Base-by-base conservation (phyloP, 2,797 vertebrate species). In the Manis crassicaudata region DNA sequence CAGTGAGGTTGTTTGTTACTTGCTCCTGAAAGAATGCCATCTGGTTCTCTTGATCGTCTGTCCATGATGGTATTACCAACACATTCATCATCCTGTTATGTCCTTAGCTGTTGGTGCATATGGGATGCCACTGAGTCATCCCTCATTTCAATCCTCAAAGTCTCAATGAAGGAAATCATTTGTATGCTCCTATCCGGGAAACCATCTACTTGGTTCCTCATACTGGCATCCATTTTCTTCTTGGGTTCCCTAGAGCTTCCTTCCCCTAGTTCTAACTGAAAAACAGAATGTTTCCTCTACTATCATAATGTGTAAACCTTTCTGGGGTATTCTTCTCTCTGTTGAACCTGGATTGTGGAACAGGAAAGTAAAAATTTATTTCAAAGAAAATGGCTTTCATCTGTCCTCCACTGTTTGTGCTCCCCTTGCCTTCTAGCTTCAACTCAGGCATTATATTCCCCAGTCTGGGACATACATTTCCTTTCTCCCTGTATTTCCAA, bases 41-140 rank as follows among this genome's bases (percentile, higher is more conserved):
- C 80, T 96, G 92, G 32, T 90, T 82, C 81, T 77, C 67, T 94
- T 93, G 73, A 96, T 85, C 75, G 89, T 73, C 96, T 84, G 67
- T 81, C 84, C 81, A 23, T 63, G 56, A 77, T 97, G 84, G 56
- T 75, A 81, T 77, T 84, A 65, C 85, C 62, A 29, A 95, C 77
- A 46, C 56, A 97, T 96, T 73, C 92, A 75, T 95, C 76, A 92
- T 90, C 25, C 62, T 65, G 32, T 43, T n/a, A 2, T 72, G 80
- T 63, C 46, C 56, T 82, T 85, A 81, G 60, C 12, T 89, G 13
- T 81, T 76, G 77, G 17, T 72, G 35, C 50, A 90, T 92, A 73
- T 77, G 72, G 46, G 63, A 43, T 94, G 13, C 56, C 50, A 67
- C 50, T 43, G 76, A 92, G 67, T 93, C 76, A 94, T 94, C 65